Conservation (phyloP, 2,797 vertebrate genomes). For the Lepilemur ruficaudatus region DNA sequence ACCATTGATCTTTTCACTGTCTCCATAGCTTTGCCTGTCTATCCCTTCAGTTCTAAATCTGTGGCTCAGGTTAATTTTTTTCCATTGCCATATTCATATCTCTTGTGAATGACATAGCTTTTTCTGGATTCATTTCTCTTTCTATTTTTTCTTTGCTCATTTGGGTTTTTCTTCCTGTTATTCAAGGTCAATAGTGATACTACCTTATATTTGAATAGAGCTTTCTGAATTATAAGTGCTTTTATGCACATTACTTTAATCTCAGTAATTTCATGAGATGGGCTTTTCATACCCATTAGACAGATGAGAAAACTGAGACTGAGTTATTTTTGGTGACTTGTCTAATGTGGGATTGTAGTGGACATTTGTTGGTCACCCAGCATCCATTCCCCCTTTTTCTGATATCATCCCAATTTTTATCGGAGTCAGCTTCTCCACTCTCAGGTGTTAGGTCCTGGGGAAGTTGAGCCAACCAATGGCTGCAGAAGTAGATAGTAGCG, state of each 20-base stretch:
- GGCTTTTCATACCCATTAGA: background rate
- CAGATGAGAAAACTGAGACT: background rate
- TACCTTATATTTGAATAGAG: background rate
- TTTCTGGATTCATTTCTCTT: constrained; percentile 23
- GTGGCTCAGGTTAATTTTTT: background rate
- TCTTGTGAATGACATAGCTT: background rate
- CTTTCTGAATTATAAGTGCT: background rate
- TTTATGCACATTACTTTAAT: background rate
- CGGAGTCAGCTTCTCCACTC: background rate
- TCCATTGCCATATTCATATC: background rate
- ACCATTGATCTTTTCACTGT: background rate
- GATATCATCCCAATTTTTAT: background rate
- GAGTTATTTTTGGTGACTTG: background rate
- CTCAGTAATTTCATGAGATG: background rate
- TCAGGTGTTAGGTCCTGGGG: background rate
- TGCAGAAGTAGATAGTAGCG: background rate
- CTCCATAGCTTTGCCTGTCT: background rate
- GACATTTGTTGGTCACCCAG: background rate
- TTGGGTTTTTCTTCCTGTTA: background rate
- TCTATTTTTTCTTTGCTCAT: background rate
- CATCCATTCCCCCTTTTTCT: background rate
- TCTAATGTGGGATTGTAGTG: background rate
- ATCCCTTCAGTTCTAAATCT: background rate
- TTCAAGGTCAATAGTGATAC: background rate
- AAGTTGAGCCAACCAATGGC: background rate